Percentiles rank a stretch among this genome's conserved stretches.
phyloP scores from a whole-genome alignment of 53 echinoderm and acorn worm species.

The Hippasteria phrygiana region DNA sequence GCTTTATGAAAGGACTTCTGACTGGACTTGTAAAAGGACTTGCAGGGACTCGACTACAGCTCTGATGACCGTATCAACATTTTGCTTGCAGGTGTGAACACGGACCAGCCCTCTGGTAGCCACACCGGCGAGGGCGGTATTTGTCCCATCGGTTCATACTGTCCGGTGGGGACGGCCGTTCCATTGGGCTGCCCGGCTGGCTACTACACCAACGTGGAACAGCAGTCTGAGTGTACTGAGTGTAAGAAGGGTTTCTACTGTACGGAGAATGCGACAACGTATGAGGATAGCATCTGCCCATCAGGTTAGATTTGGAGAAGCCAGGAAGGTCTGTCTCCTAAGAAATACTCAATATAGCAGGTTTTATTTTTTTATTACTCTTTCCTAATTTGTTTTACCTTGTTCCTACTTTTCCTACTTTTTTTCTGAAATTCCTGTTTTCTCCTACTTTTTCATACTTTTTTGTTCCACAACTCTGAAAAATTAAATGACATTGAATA shows the following conservation, averaged over 20 bases:
- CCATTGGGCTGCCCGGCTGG: constrained; percentile 94
- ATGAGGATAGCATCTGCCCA: constrained; percentile 88
- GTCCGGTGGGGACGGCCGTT: constrained; percentile 86
- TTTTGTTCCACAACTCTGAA: too few relatives aligned
- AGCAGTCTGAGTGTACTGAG: constrained; percentile 75
- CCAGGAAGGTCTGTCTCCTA: background rate
- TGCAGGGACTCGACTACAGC: too few relatives aligned
- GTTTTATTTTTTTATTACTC: too few relatives aligned
- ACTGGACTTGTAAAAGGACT: too few relatives aligned
- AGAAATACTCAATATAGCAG: too few relatives aligned
- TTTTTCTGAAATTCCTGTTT: too few relatives aligned
- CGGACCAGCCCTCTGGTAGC: constrained; percentile 85
- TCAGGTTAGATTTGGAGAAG: constrained; percentile 46
- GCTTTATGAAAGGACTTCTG: background rate
- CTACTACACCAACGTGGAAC: constrained; percentile 81
- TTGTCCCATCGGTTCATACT: constrained; percentile 88
- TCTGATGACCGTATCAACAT: too few relatives aligned
- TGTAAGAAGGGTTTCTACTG: constrained; percentile 96
- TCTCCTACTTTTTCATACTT: too few relatives aligned
- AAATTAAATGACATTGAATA: too few relatives aligned
- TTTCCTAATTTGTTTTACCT: too few relatives aligned
- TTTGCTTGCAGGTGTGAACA: constrained; percentile 78
- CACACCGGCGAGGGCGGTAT: constrained; percentile 90
- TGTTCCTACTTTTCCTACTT: too few relatives aligned
- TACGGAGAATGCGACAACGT: constrained; percentile 86